A percentile compares a stretch with the other conserved stretches of the same genome.
Evolutionary conservation across 2,113 vertebrate genomes (phyloP).

Genomic region (Hippotragus niger): DNA sequence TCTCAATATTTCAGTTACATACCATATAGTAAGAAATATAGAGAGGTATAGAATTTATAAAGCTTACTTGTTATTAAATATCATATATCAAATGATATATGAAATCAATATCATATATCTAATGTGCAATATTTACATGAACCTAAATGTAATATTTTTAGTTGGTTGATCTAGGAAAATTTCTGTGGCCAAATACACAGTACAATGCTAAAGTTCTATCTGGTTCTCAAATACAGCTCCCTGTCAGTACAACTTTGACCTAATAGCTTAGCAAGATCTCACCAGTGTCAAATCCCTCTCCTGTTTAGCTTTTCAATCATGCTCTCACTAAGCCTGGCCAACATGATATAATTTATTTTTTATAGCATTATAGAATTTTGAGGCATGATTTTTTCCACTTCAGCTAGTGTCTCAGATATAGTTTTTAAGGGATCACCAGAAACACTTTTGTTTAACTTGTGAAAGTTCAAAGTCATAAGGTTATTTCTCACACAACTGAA

Average conservation of each 20-base stretch:
- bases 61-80: background rate
- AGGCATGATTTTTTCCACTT: conserved; percentile 66
- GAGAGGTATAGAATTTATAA: background rate
- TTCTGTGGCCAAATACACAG: background rate
- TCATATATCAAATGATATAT: background rate
- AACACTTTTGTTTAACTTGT: conserved; percentile 74
- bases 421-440: conserved; percentile 68
- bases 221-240: background rate
- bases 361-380: conserved; percentile 67
- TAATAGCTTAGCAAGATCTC: conserved; percentile 60
- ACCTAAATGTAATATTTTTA: background rate
- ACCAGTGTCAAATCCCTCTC: conserved; percentile 35
- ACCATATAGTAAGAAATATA: background rate
- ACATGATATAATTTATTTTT: conserved; percentile 68
- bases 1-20: background rate
- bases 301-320: conserved; percentile 68
- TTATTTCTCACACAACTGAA: conserved; percentile 63
- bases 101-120: background rate
- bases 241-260: conserved; percentile 61
- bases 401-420: conserved; percentile 62
- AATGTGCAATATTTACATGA: background rate
- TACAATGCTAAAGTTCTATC: background rate
- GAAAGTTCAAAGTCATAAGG: conserved; percentile 68
- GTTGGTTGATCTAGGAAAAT: background rate
- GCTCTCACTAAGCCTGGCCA: conserved; percentile 48